Evolutionary conservation across 2,888 invertebrate genomes (phyloP).

Genomic region (Torymus tubicola): DNA sequence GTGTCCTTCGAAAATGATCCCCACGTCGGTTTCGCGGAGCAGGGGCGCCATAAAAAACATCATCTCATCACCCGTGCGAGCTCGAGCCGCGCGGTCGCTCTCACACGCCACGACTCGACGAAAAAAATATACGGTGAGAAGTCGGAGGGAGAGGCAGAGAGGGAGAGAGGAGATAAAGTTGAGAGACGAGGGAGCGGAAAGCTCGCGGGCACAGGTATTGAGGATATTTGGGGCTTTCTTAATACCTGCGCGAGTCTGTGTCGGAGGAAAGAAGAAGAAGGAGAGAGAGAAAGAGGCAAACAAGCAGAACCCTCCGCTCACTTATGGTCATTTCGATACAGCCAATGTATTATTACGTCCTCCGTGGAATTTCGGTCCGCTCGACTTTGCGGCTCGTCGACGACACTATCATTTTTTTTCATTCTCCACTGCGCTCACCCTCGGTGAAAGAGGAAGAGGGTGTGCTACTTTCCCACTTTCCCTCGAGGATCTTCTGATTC

Average conservation of each 20-base stretch:
- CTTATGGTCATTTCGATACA: conserved; percentile 33
- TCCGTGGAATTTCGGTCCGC: conserved; percentile 17
- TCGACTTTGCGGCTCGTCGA: conserved; percentile 12
- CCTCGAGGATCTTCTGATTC: conserved; percentile 33
- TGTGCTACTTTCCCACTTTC: conserved; percentile 13
- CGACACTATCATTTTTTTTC: conserved; percentile 42
- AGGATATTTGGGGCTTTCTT: conserved; percentile 8
- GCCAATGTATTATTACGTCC: conserved; percentile 37
- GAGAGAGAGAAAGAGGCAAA: conserved; percentile 13
- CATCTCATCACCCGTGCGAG: conserved; percentile 14
- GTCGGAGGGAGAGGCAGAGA: background rate
- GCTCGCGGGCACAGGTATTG: conserved; percentile 33
- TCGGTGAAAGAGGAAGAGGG: conserved; percentile 2
- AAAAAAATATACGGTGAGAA: background rate
- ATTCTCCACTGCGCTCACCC: background rate
- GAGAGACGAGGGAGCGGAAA: background rate
- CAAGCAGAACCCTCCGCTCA: conserved; percentile 35
- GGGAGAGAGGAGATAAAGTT: conserved; percentile 1
- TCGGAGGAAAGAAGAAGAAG: too few relatives aligned
- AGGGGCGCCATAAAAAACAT: conserved; percentile 21
- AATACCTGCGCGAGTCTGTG: conserved; percentile 31
- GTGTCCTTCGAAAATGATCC: background rate
- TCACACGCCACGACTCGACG: conserved; percentile 3
- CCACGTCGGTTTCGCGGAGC: conserved; percentile 10
- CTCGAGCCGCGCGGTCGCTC: conserved; percentile 3